phyloP scores from a whole-genome alignment of 1,140 invertebrate genomes.

The Magallana gigas region DNA sequence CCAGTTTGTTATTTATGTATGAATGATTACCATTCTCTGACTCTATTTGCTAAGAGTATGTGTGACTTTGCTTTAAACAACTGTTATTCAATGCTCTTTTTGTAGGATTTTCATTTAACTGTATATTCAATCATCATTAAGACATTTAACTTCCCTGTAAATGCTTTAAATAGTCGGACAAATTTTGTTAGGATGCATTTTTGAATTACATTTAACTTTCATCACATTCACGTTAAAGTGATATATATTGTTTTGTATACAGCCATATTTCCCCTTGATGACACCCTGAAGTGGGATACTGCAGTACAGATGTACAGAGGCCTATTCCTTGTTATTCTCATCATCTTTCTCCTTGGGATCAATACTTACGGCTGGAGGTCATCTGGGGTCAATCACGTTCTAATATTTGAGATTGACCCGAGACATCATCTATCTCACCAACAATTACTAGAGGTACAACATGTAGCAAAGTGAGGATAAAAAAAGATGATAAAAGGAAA shows the following conservation, averaged over 20 bases:
- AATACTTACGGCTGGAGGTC: constrained; percentile 99
- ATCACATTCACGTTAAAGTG: too few relatives aligned
- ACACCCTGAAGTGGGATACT: constrained; percentile 75
- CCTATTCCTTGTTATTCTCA: constrained; percentile 94
- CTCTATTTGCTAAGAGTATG: too few relatives aligned
- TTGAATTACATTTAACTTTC: too few relatives aligned
- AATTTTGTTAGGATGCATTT: too few relatives aligned
- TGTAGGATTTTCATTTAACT: too few relatives aligned
- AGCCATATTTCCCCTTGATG: constrained; percentile 12
- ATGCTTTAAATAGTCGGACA: too few relatives aligned
- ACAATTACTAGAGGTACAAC: constrained; percentile 91
- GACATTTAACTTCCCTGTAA: too few relatives aligned
- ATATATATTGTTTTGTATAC: background rate
- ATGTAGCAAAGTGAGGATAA: background rate
- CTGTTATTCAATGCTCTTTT: too few relatives aligned
- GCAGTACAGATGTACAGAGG: constrained; percentile 89
- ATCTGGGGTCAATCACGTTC: constrained; percentile 98
- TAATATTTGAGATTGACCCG: constrained; percentile 99
- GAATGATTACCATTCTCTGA: too few relatives aligned
- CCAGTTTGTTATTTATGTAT: too few relatives aligned
- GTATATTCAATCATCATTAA: too few relatives aligned
- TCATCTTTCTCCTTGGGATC: constrained; percentile 96
- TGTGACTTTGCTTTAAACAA: too few relatives aligned
- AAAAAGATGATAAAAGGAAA: background rate
- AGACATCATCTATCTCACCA: constrained; percentile 96